phyloP scores from a whole-genome alignment of 2,888 invertebrate species.

The Ommatoiulus sabulosus region DNA sequence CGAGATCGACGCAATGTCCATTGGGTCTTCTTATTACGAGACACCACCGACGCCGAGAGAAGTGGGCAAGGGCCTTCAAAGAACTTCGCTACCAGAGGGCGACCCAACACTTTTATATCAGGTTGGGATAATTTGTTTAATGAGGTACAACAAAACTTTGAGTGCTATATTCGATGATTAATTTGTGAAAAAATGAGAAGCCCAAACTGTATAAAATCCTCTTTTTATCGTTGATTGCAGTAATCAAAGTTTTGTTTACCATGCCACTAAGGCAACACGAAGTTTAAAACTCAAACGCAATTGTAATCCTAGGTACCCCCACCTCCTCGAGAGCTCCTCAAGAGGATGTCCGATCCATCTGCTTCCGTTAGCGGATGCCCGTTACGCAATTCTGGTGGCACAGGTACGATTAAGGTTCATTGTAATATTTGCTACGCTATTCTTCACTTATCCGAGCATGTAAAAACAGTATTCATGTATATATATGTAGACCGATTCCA shows the following conservation, averaged over 20 bases:
- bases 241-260: too few species aligned
- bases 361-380: not conserved
- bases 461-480: too few species aligned
- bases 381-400: slow-evolving; percentile 3
- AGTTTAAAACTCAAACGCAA: not conserved
- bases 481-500: too few species aligned
- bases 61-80: slow-evolving; percentile 51
- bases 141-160: not conserved
- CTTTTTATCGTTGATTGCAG: too few species aligned
- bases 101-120: slow-evolving; percentile 58
- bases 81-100: slow-evolving; percentile 58
- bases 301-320: slow-evolving; percentile 56
- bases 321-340: slow-evolving; percentile 58
- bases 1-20: slow-evolving; percentile 61
- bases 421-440: not conserved
- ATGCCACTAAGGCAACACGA: not conserved
- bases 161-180: not conserved
- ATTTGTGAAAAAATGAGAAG: too few species aligned
- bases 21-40: slow-evolving; percentile 59
- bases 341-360: slow-evolving; percentile 59
- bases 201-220: too few species aligned
- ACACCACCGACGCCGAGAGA: slow-evolving; percentile 55
- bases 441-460: too few species aligned
- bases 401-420: slow-evolving; percentile 22
- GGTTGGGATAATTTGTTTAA: slow-evolving; percentile 9